Conservation (phyloP, 2,113 vertebrate species). For the Sapayoa aenigma region DNA sequence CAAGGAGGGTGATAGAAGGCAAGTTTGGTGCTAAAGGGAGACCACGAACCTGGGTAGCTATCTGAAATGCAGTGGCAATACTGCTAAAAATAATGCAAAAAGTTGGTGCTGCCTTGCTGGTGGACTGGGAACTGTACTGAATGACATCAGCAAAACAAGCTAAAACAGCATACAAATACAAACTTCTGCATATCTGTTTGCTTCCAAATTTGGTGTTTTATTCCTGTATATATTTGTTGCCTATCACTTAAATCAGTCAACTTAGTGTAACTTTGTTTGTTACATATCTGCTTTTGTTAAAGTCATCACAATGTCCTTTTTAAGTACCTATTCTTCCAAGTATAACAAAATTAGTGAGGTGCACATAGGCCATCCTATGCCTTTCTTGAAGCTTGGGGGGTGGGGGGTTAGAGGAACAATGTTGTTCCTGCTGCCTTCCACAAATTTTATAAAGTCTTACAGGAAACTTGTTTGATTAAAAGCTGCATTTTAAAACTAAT, state of each 20-base stretch:
- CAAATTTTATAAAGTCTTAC: constrained; percentile 33
- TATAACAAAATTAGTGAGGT: constrained; percentile 49
- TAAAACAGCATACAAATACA: neutral
- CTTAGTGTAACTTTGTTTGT: neutral
- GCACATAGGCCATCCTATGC: constrained; percentile 67
- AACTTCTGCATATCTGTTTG: neutral
- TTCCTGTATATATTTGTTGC: neutral
- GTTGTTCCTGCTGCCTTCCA: constrained; percentile 31
- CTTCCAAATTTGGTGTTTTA: neutral
- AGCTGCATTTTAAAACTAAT: neutral
- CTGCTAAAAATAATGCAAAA: neutral
- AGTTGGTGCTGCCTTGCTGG: neutral
- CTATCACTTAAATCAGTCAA: neutral
- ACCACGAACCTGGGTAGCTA: neutral
- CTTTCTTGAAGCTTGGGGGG: constrained; percentile 57
- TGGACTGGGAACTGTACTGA: neutral
- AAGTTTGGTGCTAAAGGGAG: constrained; percentile 6
- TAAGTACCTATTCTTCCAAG: constrained; percentile 3
- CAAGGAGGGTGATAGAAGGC: neutral
- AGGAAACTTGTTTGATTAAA: neutral
- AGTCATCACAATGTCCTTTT: constrained; percentile 29
- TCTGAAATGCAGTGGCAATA: neutral
- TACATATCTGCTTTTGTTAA: constrained; percentile 39
- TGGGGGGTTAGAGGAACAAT: neutral
- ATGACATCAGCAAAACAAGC: neutral